Evolutionary conservation across 2,797 vertebrate genomes (phyloP), one percentile per base, ranked within the genome.

Genomic region (Acridotheres tristis): DNA sequence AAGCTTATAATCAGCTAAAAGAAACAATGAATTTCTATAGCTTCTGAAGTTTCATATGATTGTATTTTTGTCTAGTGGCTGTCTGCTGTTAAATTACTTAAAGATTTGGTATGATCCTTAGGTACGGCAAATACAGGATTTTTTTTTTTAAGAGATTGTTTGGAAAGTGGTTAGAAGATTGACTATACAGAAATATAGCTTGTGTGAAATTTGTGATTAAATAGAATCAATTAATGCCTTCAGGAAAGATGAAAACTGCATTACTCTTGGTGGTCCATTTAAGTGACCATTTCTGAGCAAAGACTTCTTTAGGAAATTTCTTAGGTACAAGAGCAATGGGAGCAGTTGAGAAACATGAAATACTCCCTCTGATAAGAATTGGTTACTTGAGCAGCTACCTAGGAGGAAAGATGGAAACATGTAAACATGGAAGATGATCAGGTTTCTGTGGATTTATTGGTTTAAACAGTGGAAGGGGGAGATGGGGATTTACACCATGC

Each of bases 1-100:
- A 54, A 72, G 53, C 34, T 48, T 78, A 76, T 89, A 87, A 88
- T 92, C 67, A 61, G 40, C 55, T 85, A 78, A 93, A 88, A 86
- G 67, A 85, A 47, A 48, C 65, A 89, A 53, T 61, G 5, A 67
- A 79, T 91, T 89, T 89, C 45, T 92, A 7, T 63, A 90, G 80
- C 59, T 73, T 88, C 58, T 55, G 55, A 66, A 73, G 51, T 90
- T 75, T 81, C 58, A 43, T 69, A 53, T 81, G 0, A 10, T 84
- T 85, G 78, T 63, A 53, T 17, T 89, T 85, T 47, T 88, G 22
- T 40, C 47, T 61, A 69, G 29, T 73, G 66, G 38, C 47, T 26
- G 3, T 71, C 42, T 83, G 67, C 55, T 89, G 4, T 85, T 85
- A 89, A 80, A 89, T 89, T 42, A 57, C 59, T 85, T 95, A 74